phyloP scores from a whole-genome alignment of 2,888 invertebrate species.

The Dioctria linearis region DNA sequence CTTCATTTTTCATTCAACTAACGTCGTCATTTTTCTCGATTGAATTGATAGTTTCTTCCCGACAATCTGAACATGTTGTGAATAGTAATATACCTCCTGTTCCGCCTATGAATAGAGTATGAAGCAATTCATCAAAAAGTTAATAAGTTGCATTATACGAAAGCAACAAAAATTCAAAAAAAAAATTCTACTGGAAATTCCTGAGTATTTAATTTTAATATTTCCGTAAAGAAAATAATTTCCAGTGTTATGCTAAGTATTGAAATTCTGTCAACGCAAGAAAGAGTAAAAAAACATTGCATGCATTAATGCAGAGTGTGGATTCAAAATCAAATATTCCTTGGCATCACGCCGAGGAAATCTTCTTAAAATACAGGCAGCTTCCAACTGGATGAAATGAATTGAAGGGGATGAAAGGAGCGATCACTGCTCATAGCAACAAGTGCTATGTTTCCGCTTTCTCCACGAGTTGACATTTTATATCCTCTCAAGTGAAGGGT shows the following conservation, averaged over 20 bases:
- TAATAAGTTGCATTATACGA: no score
- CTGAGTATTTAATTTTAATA: no score
- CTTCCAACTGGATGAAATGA: background rate
- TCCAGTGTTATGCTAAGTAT: background rate
- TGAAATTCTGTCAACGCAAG: slow-evolving; percentile 3
- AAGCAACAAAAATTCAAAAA: no score
- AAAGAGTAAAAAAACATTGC: background rate
- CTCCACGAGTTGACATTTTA: slow-evolving; percentile 52
- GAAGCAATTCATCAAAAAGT: no score
- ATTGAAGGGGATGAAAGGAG: background rate
- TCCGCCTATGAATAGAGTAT: background rate
- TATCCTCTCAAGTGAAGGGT: slow-evolving; percentile 41
- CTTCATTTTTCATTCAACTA: slow-evolving; percentile 37
- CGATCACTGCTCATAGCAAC: slow-evolving; percentile 41
- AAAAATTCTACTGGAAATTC: no score
- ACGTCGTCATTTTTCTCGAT: slow-evolving; percentile 20
- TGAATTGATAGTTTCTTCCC: slow-evolving; percentile 37
- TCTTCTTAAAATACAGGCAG: slow-evolving; percentile 8
- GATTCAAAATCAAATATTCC: slow-evolving; percentile 10
- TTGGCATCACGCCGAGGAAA: slow-evolving; percentile 6
- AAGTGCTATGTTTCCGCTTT: slow-evolving; percentile 55
- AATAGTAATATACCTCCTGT: slow-evolving; percentile 23
- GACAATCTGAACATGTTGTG: slow-evolving; percentile 36
- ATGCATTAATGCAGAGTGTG: background rate
- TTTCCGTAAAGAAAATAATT: no score